Percentiles rank a stretch among this genome's conserved stretches.
phyloP scores from a whole-genome alignment of 2,888 invertebrate species.

The Schizaphis graminum region DNA sequence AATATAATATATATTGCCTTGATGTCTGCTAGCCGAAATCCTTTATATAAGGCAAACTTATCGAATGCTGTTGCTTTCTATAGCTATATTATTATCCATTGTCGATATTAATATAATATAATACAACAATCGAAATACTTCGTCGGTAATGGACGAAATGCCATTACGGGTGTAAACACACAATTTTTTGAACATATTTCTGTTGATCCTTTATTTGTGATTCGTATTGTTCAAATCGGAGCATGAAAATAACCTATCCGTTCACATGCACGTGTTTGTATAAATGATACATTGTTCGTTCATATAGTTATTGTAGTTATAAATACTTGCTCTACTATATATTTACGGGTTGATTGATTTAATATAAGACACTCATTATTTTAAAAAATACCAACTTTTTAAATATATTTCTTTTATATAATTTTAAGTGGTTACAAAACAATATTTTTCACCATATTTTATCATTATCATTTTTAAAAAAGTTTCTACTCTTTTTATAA shows the following conservation, averaged over 20 bases:
- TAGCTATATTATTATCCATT: neutral
- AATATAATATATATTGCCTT: neutral
- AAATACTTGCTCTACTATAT: no score
- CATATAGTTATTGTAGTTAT: neutral
- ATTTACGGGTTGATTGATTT: no score
- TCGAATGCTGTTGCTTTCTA: neutral
- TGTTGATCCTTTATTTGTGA: neutral
- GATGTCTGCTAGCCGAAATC: neutral
- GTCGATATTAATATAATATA: neutral
- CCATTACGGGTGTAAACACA: neutral
- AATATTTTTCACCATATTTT: no score
- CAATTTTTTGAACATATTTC: neutral
- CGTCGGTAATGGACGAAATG: neutral
- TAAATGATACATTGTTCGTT: neutral
- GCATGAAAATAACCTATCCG: neutral
- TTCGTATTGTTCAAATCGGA: neutral
- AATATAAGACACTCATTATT: no score
- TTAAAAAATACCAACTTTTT: no score
- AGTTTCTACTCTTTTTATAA: no score
- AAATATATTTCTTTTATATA: no score
- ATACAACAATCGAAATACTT: neutral
- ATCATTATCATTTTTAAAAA: no score
- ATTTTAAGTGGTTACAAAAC: no score
- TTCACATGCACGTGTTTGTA: neutral
- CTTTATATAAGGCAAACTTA: neutral